Percentiles rank a stretch among this genome's conserved stretches.
phyloP scores from a whole-genome alignment of 2,888 invertebrate species.

The Stenodera caucasica region DNA sequence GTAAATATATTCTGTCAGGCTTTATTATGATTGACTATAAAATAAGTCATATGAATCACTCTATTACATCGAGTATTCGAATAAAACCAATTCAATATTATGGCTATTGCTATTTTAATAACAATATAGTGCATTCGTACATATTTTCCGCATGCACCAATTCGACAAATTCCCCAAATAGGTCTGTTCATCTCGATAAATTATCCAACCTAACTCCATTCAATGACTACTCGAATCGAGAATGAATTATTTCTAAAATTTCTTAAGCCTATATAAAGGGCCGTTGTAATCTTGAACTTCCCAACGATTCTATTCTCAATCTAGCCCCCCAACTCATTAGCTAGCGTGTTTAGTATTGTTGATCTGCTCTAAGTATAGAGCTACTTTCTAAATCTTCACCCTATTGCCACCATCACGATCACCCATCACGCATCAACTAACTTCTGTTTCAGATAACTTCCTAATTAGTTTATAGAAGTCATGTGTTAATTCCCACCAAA shows the following conservation, averaged over 20 bases:
- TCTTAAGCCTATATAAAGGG: too few species aligned
- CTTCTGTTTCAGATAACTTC: slow-evolving; percentile 47
- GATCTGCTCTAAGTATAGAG: too few species aligned
- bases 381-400: too few species aligned
- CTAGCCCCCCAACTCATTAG: slow-evolving; percentile 17
- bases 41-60: not conserved
- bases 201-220: too few species aligned
- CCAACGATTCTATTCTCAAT: not conserved
- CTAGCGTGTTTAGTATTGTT: slow-evolving; percentile 12
- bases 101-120: too few species aligned
- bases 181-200: too few species aligned
- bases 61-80: not conserved
- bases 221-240: too few species aligned
- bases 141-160: too few species aligned
- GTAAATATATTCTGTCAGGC: not conserved
- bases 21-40: slow-evolving; percentile 4
- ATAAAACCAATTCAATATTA: not conserved
- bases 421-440: slow-evolving; percentile 38
- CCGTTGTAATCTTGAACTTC: too few species aligned
- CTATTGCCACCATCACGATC: not conserved
- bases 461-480: slow-evolving; percentile 48
- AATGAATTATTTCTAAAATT: too few species aligned
- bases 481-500: slow-evolving; percentile 44
- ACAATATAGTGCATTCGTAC: too few species aligned
- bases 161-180: too few species aligned